Base-by-base conservation (phyloP, 2,797 vertebrate species). In the Mormyrops attenuatus region DNA sequence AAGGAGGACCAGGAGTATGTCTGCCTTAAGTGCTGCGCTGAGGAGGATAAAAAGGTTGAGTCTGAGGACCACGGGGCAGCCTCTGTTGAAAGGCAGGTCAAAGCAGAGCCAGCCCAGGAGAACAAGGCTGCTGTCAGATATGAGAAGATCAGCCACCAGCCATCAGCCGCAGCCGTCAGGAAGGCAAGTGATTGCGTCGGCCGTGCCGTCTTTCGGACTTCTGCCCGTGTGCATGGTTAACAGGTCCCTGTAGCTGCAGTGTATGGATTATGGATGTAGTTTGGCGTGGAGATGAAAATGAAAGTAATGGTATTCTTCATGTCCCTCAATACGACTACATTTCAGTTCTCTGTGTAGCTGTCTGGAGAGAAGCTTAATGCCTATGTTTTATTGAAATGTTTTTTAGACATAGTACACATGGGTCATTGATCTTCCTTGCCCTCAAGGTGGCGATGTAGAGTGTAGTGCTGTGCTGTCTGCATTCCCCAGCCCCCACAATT, bases 1-100 rank as follows among this genome's bases (percentile, higher is more conserved):
- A 97, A 98, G 92, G 98, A 99, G 93, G 98, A 99, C 93, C 97
- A 98, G 94, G 98, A 99, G 93, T 99, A 99, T 0, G 97, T 99
- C 49, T 99, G 99, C 93, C 95, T 98, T 89, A 98, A 97, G 91
- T 99, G 98, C 93, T 99, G 98, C 90, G 97, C 97, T 85, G 97
- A 98, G 92, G 98, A 99, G 94, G 97, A 97, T 92, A 96, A 95
- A 92, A 98, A 96, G 92, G 93, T 95, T 77, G 96, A 96, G 90
- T 66, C 92, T 0, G 94, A 97, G 94, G 90, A 89, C 82, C 90
- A 11, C 63, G 88, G 92, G 80, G 88, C 82, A 66, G 63, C 89
- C 50, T 92, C 93, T 92, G 89, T 88, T 63, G 96, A 96, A 57
- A 92, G 89, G 89, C 95, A 93, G 91, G 77, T 89, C 88, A 95